phyloP scores from a whole-genome alignment of 2,797 vertebrate genomes.

The Galago senegalensis region DNA sequence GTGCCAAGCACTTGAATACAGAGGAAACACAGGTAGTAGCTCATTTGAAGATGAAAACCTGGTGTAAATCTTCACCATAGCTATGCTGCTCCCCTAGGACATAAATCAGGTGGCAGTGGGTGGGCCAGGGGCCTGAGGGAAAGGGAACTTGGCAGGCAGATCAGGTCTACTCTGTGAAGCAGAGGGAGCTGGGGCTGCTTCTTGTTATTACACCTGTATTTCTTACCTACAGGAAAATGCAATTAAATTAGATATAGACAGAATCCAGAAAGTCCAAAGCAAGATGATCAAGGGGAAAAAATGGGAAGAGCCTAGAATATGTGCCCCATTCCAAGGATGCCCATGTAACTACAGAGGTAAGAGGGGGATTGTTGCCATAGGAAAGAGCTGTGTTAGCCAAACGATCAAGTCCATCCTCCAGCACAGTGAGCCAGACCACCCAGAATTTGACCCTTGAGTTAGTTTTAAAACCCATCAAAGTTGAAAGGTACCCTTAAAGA shows the following conservation, averaged over 20 bases:
- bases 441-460: not conserved
- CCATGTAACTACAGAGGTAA: not conserved
- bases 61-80: conserved; percentile 59
- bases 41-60: conserved; percentile 76
- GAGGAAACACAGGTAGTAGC: conserved; percentile 59
- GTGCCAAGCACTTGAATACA: conserved; percentile 73
- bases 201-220: not conserved
- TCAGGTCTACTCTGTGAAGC: not conserved
- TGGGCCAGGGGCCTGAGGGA: conserved; percentile 6
- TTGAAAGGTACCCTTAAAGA: conserved; percentile 4
- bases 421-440: not conserved
- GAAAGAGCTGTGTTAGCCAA: not conserved
- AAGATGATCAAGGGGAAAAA: not conserved
- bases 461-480: conserved; percentile 1
- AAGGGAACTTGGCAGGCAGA: conserved; percentile 48
- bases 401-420: not conserved
- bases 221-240: conserved; percentile 23
- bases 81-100: not conserved
- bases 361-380: not conserved
- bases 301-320: not conserved
- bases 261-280: not conserved
- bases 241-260: not conserved
- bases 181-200: not conserved
- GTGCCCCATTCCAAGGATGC: not conserved
- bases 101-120: conserved; percentile 62